Percentiles rank a stretch among this genome's conserved stretches.
phyloP scores from a whole-genome alignment of 2,797 vertebrate species.

The Trichosurus vulpecula region DNA sequence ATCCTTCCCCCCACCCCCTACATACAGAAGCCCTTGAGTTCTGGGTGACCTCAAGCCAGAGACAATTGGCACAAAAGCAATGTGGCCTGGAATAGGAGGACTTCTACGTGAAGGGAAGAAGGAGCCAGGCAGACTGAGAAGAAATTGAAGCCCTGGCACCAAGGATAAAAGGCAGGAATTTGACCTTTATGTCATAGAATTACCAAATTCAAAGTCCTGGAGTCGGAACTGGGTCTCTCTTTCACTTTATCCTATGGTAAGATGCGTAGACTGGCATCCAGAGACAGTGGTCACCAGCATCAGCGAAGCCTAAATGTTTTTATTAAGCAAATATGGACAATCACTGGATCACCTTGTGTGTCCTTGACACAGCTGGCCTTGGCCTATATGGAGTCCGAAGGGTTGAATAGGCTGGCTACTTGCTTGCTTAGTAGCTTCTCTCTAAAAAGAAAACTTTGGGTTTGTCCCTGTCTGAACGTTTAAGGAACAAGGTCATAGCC shows the following conservation, averaged over 20 bases:
- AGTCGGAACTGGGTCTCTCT: not conserved
- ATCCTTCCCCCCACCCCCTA: not conserved
- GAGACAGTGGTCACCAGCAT: not conserved
- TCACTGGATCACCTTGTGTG: not conserved
- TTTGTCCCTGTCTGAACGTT: constrained; percentile 67
- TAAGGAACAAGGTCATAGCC: constrained; percentile 71
- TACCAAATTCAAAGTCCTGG: not conserved
- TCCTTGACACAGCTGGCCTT: not conserved
- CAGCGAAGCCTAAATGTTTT: not conserved
- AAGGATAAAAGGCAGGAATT: not conserved
- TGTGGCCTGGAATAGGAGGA: not conserved
- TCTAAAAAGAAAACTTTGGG: constrained; percentile 62
- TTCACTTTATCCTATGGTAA: not conserved
- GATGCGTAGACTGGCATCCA: not conserved
- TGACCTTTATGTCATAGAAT: not conserved
- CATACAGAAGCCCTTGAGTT: not conserved
- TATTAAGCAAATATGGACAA: not conserved
- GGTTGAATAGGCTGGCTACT: not conserved
- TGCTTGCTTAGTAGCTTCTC: constrained; percentile 43
- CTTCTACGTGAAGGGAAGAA: not conserved
- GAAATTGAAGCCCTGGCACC: not conserved
- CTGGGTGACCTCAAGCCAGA: not conserved
- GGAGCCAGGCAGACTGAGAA: not conserved
- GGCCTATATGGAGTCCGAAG: not conserved
- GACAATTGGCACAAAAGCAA: not conserved